Percentiles rank a stretch among this genome's conserved stretches.
Evolutionary conservation across 1,140 invertebrate species (phyloP).

Genomic region (Trichonephila inaurata): DNA sequence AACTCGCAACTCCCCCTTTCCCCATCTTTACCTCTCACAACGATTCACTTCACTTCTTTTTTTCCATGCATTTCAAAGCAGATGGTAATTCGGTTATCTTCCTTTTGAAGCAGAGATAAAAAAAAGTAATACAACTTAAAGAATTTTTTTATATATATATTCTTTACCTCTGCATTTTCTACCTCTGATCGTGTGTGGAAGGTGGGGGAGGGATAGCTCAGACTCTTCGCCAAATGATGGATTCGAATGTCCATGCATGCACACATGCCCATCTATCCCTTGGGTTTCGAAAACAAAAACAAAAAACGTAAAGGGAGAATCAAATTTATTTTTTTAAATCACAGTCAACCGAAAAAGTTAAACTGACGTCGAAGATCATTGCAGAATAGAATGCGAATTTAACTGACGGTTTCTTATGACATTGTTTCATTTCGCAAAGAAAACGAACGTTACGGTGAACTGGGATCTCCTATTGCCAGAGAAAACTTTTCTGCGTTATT

Average conservation of each 20-base stretch:
- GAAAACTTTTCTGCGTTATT: constrained; percentile 29
- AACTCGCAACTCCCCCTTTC: background rate
- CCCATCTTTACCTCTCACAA: background rate
- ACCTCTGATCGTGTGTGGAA: background rate
- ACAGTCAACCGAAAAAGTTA: constrained; percentile 64
- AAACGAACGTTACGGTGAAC: background rate
- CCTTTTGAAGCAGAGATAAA: constrained; percentile 51
- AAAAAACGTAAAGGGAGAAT: background rate
- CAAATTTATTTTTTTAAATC: constrained; percentile 64
- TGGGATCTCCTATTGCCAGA: background rate
- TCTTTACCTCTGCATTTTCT: background rate
- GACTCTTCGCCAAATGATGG: constrained; percentile 66
- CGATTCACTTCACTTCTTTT: constrained; percentile 34
- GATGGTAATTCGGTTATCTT: constrained; percentile 73
- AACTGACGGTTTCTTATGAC: constrained; percentile 41
- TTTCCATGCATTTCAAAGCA: constrained; percentile 64
- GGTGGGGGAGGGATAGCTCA: background rate
- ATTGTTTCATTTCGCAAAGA: constrained; percentile 53
- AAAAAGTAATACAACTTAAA: constrained; percentile 50
- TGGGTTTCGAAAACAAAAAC: background rate
- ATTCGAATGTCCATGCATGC: constrained; percentile 64
- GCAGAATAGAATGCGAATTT: constrained; percentile 39
- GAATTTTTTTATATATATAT: background rate
- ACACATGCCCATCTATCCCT: constrained; percentile 12
- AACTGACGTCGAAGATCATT: constrained; percentile 45